Evolutionary conservation across 2,797 vertebrate genomes (phyloP).

Genomic region (Characodon lateralis): DNA sequence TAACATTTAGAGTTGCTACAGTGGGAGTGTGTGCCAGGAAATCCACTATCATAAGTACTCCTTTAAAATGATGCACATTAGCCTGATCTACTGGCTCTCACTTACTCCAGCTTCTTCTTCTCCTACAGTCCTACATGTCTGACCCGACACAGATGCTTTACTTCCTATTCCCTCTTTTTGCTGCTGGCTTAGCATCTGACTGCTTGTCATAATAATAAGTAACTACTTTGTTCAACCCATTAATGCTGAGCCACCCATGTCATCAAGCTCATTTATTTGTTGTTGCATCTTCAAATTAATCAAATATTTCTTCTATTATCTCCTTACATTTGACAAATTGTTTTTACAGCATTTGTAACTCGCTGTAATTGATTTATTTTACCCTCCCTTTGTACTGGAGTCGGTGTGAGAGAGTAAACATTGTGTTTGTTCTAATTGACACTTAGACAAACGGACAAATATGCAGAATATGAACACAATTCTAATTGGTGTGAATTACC

Average conservation of each 20-base stretch:
- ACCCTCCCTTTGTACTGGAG: conserved; percentile 1
- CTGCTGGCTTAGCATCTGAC: conserved; percentile 14
- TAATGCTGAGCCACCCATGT: not conserved
- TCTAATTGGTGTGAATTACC: conserved; percentile 65
- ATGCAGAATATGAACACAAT: conserved; percentile 36
- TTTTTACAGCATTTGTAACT: conserved; percentile 10
- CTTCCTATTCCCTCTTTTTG: conserved; percentile 8
- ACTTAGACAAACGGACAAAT: conserved; percentile 63
- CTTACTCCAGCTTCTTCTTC: conserved; percentile 29
- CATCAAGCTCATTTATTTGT: conserved; percentile 9
- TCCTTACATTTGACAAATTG: conserved; percentile 14
- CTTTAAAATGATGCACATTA: conserved; percentile 50
- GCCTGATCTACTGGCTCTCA: conserved; percentile 39
- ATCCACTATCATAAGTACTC: conserved; percentile 41
- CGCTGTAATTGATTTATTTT: conserved; percentile 23
- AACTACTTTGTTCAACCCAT: conserved; percentile 11
- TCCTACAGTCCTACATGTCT: conserved; percentile 19
- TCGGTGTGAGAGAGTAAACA: conserved; percentile 54
- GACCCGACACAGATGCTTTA: conserved; percentile 29
- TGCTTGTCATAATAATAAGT: conserved; percentile 23
- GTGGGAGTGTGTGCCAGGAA: conserved; percentile 57
- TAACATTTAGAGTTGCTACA: conserved; percentile 61
- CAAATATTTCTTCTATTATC: conserved; percentile 10
- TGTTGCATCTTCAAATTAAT: conserved; percentile 20
- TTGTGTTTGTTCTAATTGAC: conserved; percentile 58